A percentile compares a stretch with the other conserved stretches of the same genome.
Evolutionary conservation across 2,888 invertebrate genomes (phyloP).

Genomic region (Lithophane leautieri): DNA sequence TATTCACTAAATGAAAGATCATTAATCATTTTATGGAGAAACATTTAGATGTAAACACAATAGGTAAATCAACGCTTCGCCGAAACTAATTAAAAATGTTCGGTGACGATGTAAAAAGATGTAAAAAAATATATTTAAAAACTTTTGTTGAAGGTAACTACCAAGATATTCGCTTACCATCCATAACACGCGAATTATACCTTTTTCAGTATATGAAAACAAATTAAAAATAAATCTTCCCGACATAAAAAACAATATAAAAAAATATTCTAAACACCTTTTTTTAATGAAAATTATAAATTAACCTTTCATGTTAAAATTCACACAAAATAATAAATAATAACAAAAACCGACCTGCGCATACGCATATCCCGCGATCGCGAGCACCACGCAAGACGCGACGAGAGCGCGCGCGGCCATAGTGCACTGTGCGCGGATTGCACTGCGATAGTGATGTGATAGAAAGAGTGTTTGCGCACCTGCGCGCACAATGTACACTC

Average conservation of each 20-base stretch:
- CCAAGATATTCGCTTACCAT: neutral
- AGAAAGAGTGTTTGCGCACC: constrained; percentile 42
- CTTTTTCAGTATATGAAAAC: neutral
- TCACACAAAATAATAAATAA: constrained; percentile 23
- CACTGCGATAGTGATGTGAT: constrained; percentile 37
- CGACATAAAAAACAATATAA: neutral
- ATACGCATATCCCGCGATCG: constrained; percentile 59
- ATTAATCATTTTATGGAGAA: neutral
- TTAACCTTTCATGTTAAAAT: neutral
- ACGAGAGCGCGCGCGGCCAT: constrained; percentile 75
- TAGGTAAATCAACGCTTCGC: neutral
- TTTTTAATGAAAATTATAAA: neutral
- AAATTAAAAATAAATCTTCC: neutral
- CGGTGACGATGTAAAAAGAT: neutral
- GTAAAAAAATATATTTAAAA: too few relatives aligned
- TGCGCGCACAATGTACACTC: constrained; percentile 6
- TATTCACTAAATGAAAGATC: neutral
- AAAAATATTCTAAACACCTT: neutral
- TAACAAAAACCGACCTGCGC: constrained; percentile 76
- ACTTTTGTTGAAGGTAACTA: neutral
- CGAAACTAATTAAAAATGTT: neutral
- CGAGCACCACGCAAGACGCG: constrained; percentile 71
- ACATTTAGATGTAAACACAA: neutral
- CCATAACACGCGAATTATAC: neutral
- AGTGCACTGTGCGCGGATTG: constrained; percentile 69